phyloP scores from a whole-genome alignment of 35 echinoderm and acorn worm species.

The Apostichopus californicus region DNA sequence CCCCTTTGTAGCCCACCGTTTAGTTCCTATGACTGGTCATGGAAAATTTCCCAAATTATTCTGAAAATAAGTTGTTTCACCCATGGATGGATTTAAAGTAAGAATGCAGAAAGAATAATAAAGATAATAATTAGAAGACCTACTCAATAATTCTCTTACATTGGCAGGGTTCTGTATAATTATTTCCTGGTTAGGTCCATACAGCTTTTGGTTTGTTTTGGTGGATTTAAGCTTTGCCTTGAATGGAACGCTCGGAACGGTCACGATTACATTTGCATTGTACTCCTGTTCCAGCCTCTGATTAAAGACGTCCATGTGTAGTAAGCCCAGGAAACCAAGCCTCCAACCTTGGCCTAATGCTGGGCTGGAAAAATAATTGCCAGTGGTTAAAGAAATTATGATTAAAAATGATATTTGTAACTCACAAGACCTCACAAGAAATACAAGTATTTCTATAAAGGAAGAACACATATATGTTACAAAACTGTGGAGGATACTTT shows the following conservation, averaged over 20 bases:
- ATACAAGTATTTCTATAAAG: no score
- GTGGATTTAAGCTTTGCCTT: slow-evolving; percentile 80
- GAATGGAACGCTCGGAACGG: slow-evolving; percentile 91
- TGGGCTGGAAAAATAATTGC: slow-evolving; percentile 61
- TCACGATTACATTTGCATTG: slow-evolving; percentile 89
- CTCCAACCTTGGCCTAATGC: slow-evolving; percentile 89
- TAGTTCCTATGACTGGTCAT: no score
- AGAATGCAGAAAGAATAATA: no score
- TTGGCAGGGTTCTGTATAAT: slow-evolving; percentile 80
- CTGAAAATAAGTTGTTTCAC: no score
- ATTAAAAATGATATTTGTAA: no score
- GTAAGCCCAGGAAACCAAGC: slow-evolving; percentile 86
- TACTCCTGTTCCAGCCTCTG: slow-evolving; percentile 95
- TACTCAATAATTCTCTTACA: slow-evolving; percentile 9
- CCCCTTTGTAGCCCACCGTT: no score
- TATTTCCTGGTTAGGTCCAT: slow-evolving; percentile 71
- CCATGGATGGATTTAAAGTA: no score
- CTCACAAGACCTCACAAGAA: no score
- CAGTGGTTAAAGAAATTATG: background rate
- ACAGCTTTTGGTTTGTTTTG: slow-evolving; percentile 74
- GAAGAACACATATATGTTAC: no score
- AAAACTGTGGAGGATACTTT: no score
- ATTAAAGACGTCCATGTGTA: slow-evolving; percentile 98
- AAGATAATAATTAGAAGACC: background rate
- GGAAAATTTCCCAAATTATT: no score